Base-by-base conservation (phyloP, 1,140 invertebrate species). In the Bradynema listronoti region DNA sequence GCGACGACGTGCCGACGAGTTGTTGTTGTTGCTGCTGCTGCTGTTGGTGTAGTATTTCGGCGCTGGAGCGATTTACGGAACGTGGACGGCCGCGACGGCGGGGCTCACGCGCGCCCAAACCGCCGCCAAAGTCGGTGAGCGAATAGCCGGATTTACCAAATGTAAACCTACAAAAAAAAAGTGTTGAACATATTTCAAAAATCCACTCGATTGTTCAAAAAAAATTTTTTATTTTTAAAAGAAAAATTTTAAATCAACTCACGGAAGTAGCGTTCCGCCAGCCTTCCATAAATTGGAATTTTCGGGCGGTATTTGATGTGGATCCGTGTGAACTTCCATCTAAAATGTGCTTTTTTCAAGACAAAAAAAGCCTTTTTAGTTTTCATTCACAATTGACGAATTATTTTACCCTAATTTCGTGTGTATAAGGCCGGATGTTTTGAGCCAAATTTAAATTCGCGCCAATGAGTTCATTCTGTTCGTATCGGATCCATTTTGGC, bases 281-380 rank as follows among this genome's bases (percentile, higher is more conserved):
- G 9, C 27, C 9, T 43, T 43, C 47, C 47, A 50, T 19, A 3
- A n/a, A 24, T n/a, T 29, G 16, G 47, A 32, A 50, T 50, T 50
- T 50, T 50, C 47, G 5, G 19, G 9, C 9, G 47, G 27, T n/a
- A 29, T n/a, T 24, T 50, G 47, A 5, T 50, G 47, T 3, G 47
- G 47, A 24, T 50, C 47, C n/a, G 47, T 4, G 5, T 25, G 16
- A 4, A 50, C 47, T 50, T 50, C 47, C 47, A 50, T 50, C 47
- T 50, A 29, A 19, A 50, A 5, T 30, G 7, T 9, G 45, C 7
- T 47, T 47, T 47, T 9, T 47, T 47, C 7, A 22, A 47, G 19
- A 7, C 11, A 9, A 7, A 22, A 9, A 22, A 9, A 47, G 29
- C 29, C 29, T 47, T 47, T 9, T 47, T 7, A 47, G 22, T 39